A percentile compares a stretch with the other conserved stretches of the same genome.
Evolutionary conservation across 1,140 invertebrate genomes (phyloP).

Genomic region (Temnothorax longispinosus): DNA sequence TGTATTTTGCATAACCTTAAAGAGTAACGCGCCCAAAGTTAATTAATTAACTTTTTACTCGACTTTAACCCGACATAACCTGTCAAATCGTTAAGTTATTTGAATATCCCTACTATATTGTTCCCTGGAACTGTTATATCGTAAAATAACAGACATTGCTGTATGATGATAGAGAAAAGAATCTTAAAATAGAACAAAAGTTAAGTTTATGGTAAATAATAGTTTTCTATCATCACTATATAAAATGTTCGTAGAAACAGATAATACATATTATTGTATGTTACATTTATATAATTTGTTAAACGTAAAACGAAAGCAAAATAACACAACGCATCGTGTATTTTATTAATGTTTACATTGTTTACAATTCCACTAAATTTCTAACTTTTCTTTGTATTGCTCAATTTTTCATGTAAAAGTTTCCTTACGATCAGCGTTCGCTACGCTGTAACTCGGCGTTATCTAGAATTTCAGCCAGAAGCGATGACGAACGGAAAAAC

Average conservation of each 20-base stretch:
- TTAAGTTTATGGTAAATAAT: not conserved
- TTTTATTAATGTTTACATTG: constrained; percentile 10
- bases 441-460: not conserved
- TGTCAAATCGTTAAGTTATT: no score
- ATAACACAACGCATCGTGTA: not conserved
- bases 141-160: not conserved
- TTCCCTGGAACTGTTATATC: no score
- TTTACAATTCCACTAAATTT: not conserved
- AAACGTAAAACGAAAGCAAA: not conserved
- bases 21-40: no score
- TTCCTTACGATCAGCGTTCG: not conserved
- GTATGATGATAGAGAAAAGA: not conserved
- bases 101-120: no score
- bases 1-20: no score
- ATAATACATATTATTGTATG: not conserved
- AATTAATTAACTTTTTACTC: no score
- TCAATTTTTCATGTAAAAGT: constrained; percentile 1
- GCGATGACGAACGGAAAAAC: constrained; percentile 36
- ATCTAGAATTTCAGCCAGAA: constrained; percentile 19
- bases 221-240: not conserved
- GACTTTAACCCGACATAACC: no score
- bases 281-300: not conserved
- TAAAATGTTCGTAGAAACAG: not conserved
- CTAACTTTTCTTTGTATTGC: not conserved
- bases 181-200: not conserved